Base-by-base conservation (phyloP, 1,140 invertebrate genomes). In the Liolophura sinensis region DNA sequence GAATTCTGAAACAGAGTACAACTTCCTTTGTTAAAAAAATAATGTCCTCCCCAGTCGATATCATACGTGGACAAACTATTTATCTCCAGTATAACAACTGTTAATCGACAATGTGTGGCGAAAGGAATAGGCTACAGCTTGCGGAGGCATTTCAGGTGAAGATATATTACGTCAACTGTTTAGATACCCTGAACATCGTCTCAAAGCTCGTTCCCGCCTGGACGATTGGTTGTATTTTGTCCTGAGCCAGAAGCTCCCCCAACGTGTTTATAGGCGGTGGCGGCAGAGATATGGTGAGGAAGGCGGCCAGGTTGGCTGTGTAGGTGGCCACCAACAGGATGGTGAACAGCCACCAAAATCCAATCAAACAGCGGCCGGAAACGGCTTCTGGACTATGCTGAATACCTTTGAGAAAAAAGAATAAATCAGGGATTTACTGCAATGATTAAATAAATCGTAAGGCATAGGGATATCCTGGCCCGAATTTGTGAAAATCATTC, bases 191-290 rank as follows among this genome's bases (percentile, higher is more conserved):
- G 83, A 97, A 97, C 84, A 97, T 96, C 72, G 94, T 92, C 87
- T 91, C 92, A 4, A 94, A 94, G 16, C 95, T 84, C 0, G 93
- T 94, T 18, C 94, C 95, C 75, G 95, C 96, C 82, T 95, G 92
- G 1, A 98, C 95, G 86, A 97, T 94, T 4, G 92, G 95, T 86
- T 96, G 65, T 25, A 73, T 64, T 16, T 65, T 59, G 46, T 62
- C 63, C 50, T 65, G 64, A 24, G 20, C 27, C 1, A 68, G 65
- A 22, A 74, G 63, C 18, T 74, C 68, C 15, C 40, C 55, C 4
- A 74, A 52, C 16, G 55, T 68, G 48, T 72, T 69, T 61, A 74
- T 67, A 20, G 70, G 68, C n/a, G 60, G 64, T 24, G 64, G 58
- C 1, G 64, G 50, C 0, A 68, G 68, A 46, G 65, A 68, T 47